These are phyloP conservation scores for Denticeps clupeoides DNA, from an alignment of 2,797 vertebrate species.

Conservation along the genomic window DNA sequence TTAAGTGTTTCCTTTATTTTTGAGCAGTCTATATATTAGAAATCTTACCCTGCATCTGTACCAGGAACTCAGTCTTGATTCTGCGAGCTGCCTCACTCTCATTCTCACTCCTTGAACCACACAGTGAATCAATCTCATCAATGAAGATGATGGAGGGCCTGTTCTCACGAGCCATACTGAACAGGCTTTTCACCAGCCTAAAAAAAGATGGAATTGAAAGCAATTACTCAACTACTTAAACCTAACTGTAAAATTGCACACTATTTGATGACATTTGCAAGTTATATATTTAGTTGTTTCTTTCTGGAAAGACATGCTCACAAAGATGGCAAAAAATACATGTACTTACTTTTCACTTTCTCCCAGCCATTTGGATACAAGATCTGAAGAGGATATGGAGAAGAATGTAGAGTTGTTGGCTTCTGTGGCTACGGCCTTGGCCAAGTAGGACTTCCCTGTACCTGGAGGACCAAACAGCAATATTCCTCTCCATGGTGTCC, in stretches of 20 bases:
- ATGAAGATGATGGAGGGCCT: constrained; percentile 98
- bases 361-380: constrained; percentile 97
- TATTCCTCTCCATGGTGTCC: constrained; percentile 95
- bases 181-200: constrained; percentile 94
- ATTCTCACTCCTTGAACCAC: constrained; percentile 92
- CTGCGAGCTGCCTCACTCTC: constrained; percentile 93
- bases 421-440: constrained; percentile 96
- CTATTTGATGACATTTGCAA: too few species aligned
- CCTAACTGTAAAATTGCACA: too few species aligned
- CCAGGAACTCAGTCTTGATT: constrained; percentile 96
- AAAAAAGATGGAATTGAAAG: background rate
- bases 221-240: constrained; percentile 47
- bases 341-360: constrained; percentile 94
- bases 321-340: background rate
- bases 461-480: constrained; percentile 94
- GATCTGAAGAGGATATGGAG: constrained; percentile 90
- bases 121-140: constrained; percentile 94
- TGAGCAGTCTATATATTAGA: too few species aligned
- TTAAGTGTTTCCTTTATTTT: too few species aligned
- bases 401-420: constrained; percentile 99
- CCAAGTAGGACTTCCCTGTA: constrained; percentile 96
- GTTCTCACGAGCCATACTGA: constrained; percentile 85
- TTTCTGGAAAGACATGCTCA: too few species aligned
- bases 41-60: constrained; percentile 95
- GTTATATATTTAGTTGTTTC: too few species aligned